Base-by-base conservation (phyloP, 2,888 invertebrate genomes). In the Lapara coniferarum region DNA sequence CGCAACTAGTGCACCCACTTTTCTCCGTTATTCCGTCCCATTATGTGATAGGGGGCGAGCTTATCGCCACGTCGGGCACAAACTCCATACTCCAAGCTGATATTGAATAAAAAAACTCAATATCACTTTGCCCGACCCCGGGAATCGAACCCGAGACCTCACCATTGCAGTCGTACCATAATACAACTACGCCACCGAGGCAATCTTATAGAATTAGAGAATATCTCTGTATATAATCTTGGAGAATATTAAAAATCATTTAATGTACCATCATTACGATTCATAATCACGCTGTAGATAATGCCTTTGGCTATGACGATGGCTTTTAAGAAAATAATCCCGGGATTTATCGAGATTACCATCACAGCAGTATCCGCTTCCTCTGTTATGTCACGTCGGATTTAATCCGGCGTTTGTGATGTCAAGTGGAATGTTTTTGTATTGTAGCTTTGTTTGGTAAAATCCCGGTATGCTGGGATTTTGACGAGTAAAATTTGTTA, bases 341-440 rank as follows among this genome's bases (percentile, higher is more conserved):
- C 10, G 14, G 10, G 55, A 30, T 67, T 56, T 44, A 55, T 8
- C 12, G 56, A 56, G 67, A 67, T 67, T 67, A 67, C 7, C 63
- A 49, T 67, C 56, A 56, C 44, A 56, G 56, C 0, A 16, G 67
- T 67, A 56, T 67, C 67, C 67, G 67, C 56, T 67, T 67, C 67
- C 67, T 56, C 53, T 67, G 19, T 51, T 16, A 55, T 56, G 46
- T 67, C 67, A 67, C 14, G 46, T 67, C 56, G 25, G 56, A 67
- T 67, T 66, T 67, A 56, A 55, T 67, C 55, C 56, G 19, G 25
- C 55, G 58, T 58, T 56, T 37, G 63, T 63, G 63, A 63, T 63
- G 63, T 63, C 63, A 63, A 19, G 52, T 37, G 30, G 30, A 52
- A 53, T 66, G 53, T 52, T 66, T 66, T 19, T 63, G 52, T 30